phyloP scores from a whole-genome alignment of 2,797 vertebrate genomes.

The Leuciscus waleckii region DNA sequence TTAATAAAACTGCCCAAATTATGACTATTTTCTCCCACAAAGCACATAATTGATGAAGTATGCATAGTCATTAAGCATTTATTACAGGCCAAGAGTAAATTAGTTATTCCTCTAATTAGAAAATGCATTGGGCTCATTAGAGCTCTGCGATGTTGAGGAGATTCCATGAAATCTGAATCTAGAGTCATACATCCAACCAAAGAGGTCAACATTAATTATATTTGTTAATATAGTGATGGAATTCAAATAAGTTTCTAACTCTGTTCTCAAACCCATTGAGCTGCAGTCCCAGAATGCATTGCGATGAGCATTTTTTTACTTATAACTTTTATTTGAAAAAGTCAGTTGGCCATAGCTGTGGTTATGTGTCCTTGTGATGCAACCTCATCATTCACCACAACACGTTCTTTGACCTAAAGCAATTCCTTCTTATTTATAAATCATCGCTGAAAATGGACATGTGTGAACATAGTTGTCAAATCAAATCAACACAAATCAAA shows the following conservation, averaged over 20 bases:
- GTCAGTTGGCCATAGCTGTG: not conserved
- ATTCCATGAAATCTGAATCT: constrained; percentile 22
- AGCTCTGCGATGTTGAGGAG: not conserved
- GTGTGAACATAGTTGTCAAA: not conserved
- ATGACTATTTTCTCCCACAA: constrained; percentile 18
- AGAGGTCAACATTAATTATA: not conserved
- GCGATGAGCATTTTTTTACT: not conserved
- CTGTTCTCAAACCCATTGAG: not conserved
- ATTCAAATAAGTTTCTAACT: not conserved
- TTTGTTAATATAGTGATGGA: constrained; percentile 18
- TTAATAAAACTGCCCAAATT: constrained; percentile 41
- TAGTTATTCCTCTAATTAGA: constrained; percentile 48
- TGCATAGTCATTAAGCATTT: constrained; percentile 45
- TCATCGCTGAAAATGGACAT: not conserved
- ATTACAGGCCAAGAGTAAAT: constrained; percentile 43
- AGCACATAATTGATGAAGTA: constrained; percentile 35
- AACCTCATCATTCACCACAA: not conserved
- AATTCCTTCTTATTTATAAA: not conserved
- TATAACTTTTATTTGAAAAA: not conserved
- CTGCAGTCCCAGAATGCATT: not conserved
- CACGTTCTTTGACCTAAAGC: not conserved
- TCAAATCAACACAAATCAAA: too few relatives aligned
- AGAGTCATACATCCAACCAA: constrained; percentile 22
- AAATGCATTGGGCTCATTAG: constrained; percentile 46
- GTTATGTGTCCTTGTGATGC: not conserved